Evolutionary conservation across 2,888 invertebrate species (phyloP).

Genomic region (Plemyria rubiginata): DNA sequence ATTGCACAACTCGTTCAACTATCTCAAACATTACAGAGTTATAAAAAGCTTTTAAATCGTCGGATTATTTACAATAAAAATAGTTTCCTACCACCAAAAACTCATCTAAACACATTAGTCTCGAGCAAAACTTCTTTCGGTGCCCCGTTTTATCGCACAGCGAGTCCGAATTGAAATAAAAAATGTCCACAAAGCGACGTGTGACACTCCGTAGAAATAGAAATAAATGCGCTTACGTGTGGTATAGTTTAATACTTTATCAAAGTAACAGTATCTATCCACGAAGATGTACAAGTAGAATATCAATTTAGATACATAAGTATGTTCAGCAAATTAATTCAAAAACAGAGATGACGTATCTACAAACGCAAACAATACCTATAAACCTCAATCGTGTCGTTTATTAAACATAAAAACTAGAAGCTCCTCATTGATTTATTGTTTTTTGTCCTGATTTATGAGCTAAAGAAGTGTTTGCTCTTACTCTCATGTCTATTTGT

Average conservation of each 20-base stretch:
- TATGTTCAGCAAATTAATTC: too few relatives aligned
- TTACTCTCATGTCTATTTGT: constrained; percentile 67
- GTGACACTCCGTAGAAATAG: constrained; percentile 40
- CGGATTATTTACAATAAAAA: constrained; percentile 51
- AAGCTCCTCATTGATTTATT: constrained; percentile 58
- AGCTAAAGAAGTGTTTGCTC: constrained; percentile 63
- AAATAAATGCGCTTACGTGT: constrained; percentile 49
- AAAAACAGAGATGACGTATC: constrained; percentile 5
- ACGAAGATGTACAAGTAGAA: too few relatives aligned
- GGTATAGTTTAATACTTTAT: constrained; percentile 21
- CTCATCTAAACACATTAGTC: constrained; percentile 45
- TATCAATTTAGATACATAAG: too few relatives aligned
- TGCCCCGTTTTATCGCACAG: constrained; percentile 47
- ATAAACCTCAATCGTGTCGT: constrained; percentile 51
- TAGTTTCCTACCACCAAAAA: constrained; percentile 50
- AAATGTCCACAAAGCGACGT: constrained; percentile 42
- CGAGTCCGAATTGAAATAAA: constrained; percentile 42
- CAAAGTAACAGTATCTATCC: constrained; percentile 7
- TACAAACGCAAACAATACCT: constrained; percentile 41
- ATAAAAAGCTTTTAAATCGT: constrained; percentile 43
- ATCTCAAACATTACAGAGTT: constrained; percentile 38
- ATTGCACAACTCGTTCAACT: constrained; percentile 42
- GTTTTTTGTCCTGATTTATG: constrained; percentile 65
- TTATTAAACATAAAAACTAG: constrained; percentile 53
- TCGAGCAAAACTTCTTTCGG: constrained; percentile 45